phyloP scores from a whole-genome alignment of 2,888 invertebrate species.

The Caenorhabditis panamensis region DNA sequence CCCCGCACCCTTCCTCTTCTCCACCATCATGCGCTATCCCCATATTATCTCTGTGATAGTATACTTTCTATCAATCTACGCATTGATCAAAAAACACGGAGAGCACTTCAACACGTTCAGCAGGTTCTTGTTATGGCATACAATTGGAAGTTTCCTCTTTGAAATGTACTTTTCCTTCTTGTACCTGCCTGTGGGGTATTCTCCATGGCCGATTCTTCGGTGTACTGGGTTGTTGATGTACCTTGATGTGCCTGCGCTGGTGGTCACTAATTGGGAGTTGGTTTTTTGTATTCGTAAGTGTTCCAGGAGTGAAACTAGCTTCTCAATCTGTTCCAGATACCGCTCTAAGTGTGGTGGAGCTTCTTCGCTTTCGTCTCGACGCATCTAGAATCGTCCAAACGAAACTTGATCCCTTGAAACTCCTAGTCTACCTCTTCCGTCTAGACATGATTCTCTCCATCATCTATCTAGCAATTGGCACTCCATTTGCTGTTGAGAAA shows the following conservation, averaged over 20 bases:
- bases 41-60: constrained; percentile 13
- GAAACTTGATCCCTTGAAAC: constrained; percentile 16
- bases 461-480: constrained; percentile 2
- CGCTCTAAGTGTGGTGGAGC: constrained; percentile 18
- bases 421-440: constrained; percentile 25
- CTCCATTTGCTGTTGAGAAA: constrained; percentile 15
- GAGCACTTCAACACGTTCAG: constrained; percentile 31
- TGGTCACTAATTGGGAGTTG: constrained; percentile 11
- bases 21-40: constrained; percentile 19
- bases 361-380: constrained; percentile 24
- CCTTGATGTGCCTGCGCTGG: constrained; percentile 17
- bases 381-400: constrained; percentile 12
- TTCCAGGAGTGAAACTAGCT: neutral
- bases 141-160: constrained; percentile 35
- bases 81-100: constrained; percentile 14
- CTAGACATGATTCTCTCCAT: constrained; percentile 13
- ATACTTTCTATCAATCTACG: constrained; percentile 15
- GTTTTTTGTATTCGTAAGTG: constrained; percentile 17
- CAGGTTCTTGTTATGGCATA: constrained; percentile 35
- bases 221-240: constrained; percentile 29
- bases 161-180: constrained; percentile 41
- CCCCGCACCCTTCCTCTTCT: constrained; percentile 9
- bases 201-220: neutral
- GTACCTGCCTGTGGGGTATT: constrained; percentile 12
- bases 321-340: constrained; percentile 13